Evolutionary conservation across 2,113 vertebrate species (phyloP).

Genomic region (Eonycteris spelaea): DNA sequence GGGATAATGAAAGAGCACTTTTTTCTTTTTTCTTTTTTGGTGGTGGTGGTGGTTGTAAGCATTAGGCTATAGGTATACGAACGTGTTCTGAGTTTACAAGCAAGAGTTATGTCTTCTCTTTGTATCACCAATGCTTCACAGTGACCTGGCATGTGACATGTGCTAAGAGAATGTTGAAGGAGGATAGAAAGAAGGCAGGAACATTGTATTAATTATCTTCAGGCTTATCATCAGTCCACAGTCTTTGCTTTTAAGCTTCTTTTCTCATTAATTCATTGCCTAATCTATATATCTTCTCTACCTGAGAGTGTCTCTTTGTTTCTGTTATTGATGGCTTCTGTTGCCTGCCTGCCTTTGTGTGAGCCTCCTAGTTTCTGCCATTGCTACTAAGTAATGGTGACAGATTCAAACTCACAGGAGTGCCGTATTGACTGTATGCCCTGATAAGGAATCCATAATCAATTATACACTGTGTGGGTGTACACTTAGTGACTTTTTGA

Average conservation of each 20-base stretch:
- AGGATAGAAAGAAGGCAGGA: background rate
- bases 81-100: background rate
- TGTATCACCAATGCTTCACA: background rate
- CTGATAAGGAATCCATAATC: background rate
- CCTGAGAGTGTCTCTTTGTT: background rate
- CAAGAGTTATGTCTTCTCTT: background rate
- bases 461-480: background rate
- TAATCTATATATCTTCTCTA: background rate
- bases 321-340: background rate
- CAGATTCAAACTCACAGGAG: background rate
- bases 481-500: constrained; percentile 4
- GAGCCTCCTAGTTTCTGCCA: background rate
- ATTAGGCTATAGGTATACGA: background rate
- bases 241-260: background rate
- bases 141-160: background rate
- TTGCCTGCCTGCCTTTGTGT: background rate
- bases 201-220: background rate
- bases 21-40: background rate
- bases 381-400: background rate
- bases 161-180: background rate
- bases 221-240: background rate
- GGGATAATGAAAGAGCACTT: background rate
- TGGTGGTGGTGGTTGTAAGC: background rate
- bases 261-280: background rate
- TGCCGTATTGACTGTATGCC: background rate